Conservation (phyloP, 2,113 vertebrate genomes). For the Siniperca chuatsi region DNA sequence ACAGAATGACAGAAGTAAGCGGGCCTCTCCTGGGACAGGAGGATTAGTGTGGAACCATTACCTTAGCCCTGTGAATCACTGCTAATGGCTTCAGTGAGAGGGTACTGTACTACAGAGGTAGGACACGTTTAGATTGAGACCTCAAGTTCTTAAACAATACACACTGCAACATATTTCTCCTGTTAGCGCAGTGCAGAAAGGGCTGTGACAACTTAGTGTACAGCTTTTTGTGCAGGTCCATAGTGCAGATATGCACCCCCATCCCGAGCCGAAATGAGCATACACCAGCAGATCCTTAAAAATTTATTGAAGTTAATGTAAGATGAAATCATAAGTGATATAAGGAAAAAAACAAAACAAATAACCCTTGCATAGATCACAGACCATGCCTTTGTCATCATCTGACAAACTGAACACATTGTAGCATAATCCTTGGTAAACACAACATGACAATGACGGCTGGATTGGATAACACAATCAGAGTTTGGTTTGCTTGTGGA, state of each 20-base stretch:
- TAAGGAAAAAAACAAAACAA: slow-evolving; percentile 82
- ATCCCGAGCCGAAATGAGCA: slow-evolving; percentile 57
- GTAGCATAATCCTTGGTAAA: slow-evolving; percentile 75
- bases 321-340: slow-evolving; percentile 92
- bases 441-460: slow-evolving; percentile 70
- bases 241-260: slow-evolving; percentile 5
- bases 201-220: slow-evolving; percentile 5
- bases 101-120: slow-evolving; percentile 43
- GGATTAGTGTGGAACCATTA: slow-evolving; percentile 76
- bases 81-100: slow-evolving; percentile 72
- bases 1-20: slow-evolving; percentile 65
- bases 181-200: slow-evolving; percentile 12
- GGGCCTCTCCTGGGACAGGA: slow-evolving; percentile 58
- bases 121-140: slow-evolving; percentile 60
- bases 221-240: background rate
- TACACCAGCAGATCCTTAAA: slow-evolving; percentile 91
- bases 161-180: slow-evolving; percentile 51
- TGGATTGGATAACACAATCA: slow-evolving; percentile 65
- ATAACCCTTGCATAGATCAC: slow-evolving; percentile 95
- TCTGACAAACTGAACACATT: slow-evolving; percentile 85
- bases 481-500: slow-evolving; percentile 72
- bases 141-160: slow-evolving; percentile 25
- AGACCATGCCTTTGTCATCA: slow-evolving; percentile 91
- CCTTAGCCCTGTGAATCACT: slow-evolving; percentile 67
- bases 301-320: slow-evolving; percentile 96